Conservation (phyloP, 2,888 invertebrate species). For the Troglohyphantes excavatus region DNA sequence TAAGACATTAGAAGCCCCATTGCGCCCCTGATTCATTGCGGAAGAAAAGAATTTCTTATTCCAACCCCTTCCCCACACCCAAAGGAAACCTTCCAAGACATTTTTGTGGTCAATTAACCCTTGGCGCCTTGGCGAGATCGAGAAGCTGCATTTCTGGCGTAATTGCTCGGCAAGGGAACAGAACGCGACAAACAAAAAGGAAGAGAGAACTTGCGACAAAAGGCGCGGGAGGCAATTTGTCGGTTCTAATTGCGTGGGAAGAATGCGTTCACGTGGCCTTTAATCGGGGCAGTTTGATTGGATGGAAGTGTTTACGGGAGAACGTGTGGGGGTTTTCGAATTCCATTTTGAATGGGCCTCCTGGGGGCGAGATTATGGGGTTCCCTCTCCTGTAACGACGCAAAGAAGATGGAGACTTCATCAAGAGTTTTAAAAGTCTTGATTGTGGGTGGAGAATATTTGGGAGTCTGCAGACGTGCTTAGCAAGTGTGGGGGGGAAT, state of each 20-base stretch:
- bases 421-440: constrained; percentile 2
- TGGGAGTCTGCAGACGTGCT: not conserved
- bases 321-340: constrained; percentile 58
- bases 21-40: constrained; percentile 42
- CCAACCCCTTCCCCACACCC: not conserved
- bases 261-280: constrained; percentile 33
- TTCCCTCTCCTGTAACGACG: not conserved
- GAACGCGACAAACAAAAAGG: constrained; percentile 41
- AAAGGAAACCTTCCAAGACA: constrained; percentile 18
- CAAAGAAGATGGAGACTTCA: constrained; percentile 6
- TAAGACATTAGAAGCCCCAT: constrained; percentile 34
- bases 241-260: constrained; percentile 67
- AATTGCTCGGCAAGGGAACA: constrained; percentile 47
- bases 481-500: not conserved
- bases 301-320: constrained; percentile 50
- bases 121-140: constrained; percentile 8
- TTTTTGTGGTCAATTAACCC: constrained; percentile 71
- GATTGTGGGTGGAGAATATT: not conserved
- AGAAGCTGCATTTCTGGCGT: constrained; percentile 69
- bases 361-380: constrained; percentile 11
- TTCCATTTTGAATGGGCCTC: not conserved
- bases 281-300: constrained; percentile 72
- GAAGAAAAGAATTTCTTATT: constrained; percentile 2
- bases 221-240: constrained; percentile 40
- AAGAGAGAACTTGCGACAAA: constrained; percentile 33